Conservation (phyloP, 2,888 invertebrate genomes). For the Lithophane ornitopus region DNA sequence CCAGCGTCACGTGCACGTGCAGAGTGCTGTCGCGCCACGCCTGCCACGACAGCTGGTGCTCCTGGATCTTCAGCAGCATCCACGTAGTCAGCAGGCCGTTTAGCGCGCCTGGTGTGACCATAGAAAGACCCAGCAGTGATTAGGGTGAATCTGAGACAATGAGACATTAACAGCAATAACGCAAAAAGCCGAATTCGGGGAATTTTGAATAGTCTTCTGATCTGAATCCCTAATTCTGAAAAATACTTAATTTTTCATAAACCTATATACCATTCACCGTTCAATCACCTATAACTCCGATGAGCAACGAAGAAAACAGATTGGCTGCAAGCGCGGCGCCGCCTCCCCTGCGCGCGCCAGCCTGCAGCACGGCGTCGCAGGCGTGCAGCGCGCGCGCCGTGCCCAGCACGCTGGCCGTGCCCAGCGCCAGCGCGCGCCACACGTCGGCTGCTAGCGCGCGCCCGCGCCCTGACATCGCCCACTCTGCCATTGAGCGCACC, state of each 20-base stretch:
- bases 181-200: background rate
- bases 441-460: conserved; percentile 85
- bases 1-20: conserved; percentile 85
- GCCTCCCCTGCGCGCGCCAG: conserved; percentile 83
- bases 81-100: conserved; percentile 88
- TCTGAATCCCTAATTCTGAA: background rate
- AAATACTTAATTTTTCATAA: background rate
- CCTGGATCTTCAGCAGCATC: conserved; percentile 88
- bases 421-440: conserved; percentile 85
- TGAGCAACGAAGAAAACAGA: conserved; percentile 86
- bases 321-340: conserved; percentile 85
- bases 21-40: conserved; percentile 87
- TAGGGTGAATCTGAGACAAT: conserved; percentile 30
- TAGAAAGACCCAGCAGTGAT: conserved; percentile 34
- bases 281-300: conserved; percentile 83
- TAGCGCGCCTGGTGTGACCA: conserved; percentile 79
- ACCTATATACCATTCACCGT: background rate
- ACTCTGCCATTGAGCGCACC: conserved; percentile 82
- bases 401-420: conserved; percentile 84
- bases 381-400: conserved; percentile 88
- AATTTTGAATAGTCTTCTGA: background rate
- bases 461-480: conserved; percentile 84
- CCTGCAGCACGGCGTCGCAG: conserved; percentile 87
- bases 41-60: conserved; percentile 88
- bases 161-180: conserved; percentile 13